Conservation (phyloP, 1,140 invertebrate species). For the Drosophila murphyi region DNA sequence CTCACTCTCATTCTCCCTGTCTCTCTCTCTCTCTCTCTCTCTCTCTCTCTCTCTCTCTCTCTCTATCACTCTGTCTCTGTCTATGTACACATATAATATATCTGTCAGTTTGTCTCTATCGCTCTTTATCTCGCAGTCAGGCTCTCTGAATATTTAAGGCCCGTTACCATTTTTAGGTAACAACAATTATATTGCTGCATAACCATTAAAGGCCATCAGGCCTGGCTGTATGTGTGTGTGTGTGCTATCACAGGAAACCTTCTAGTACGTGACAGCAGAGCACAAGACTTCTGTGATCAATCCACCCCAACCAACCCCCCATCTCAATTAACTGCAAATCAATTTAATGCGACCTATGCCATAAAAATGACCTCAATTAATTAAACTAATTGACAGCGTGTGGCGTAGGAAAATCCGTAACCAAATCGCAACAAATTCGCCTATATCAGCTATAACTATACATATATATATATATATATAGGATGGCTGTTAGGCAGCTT, state of each 20-base stretch:
- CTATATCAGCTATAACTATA: background rate
- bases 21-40: constrained; percentile 5
- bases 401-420: constrained; percentile 32
- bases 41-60: constrained; percentile 1
- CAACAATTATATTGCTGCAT: constrained; percentile 71
- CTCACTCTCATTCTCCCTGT: constrained; percentile 1
- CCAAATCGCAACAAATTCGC: constrained; percentile 25
- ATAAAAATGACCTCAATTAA: constrained; percentile 75
- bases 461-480: background rate
- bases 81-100: background rate
- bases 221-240: constrained; percentile 1
- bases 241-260: constrained; percentile 62
- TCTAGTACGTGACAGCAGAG: constrained; percentile 53
- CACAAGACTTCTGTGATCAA: background rate
- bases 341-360: constrained; percentile 65
- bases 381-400: constrained; percentile 68
- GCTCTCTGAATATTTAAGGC: constrained; percentile 38
- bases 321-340: constrained; percentile 52
- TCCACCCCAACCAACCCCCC: background rate
- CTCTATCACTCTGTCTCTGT: background rate
- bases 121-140: constrained; percentile 15
- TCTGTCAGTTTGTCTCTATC: constrained; percentile 21
- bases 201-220: constrained; percentile 59
- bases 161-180: constrained; percentile 71
- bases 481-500: constrained; percentile 46